phyloP scores from a whole-genome alignment of 2,888 invertebrate genomes.

The Mesorhabditis spiculigera region DNA sequence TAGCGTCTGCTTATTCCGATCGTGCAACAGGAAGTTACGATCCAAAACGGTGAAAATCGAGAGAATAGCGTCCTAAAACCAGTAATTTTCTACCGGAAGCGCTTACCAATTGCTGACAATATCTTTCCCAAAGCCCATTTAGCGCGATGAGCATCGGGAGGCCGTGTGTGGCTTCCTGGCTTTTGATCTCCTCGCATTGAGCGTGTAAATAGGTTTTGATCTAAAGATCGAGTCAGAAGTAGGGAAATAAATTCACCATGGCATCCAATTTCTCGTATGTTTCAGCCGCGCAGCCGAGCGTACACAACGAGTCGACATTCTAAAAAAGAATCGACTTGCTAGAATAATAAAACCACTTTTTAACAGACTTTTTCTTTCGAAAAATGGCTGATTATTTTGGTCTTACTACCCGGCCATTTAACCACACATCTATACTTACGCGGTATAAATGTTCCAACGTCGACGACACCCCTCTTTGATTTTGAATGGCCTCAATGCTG shows the following conservation, averaged over 20 bases:
- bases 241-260: neutral
- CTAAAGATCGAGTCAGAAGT: neutral
- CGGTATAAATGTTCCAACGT: neutral
- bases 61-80: neutral
- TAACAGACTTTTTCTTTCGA: too few relatives aligned
- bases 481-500: constrained; percentile 4
- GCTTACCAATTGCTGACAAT: neutral
- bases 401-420: too few relatives aligned
- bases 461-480: neutral
- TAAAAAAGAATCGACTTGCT: neutral
- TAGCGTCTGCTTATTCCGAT: neutral
- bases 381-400: too few relatives aligned
- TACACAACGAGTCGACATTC: constrained; percentile 1
- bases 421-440: neutral
- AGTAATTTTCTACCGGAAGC: too few relatives aligned
- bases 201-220: neutral
- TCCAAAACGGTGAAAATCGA: neutral
- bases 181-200: neutral
- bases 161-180: neutral
- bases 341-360: neutral
- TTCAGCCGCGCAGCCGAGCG: neutral
- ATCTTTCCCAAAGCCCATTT: neutral
- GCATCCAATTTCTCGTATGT: neutral
- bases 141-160: neutral
- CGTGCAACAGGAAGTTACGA: neutral